Percentiles rank a stretch among this genome's conserved stretches.
phyloP scores from a whole-genome alignment of 2,797 vertebrate species.

The Rhincodon typus region DNA sequence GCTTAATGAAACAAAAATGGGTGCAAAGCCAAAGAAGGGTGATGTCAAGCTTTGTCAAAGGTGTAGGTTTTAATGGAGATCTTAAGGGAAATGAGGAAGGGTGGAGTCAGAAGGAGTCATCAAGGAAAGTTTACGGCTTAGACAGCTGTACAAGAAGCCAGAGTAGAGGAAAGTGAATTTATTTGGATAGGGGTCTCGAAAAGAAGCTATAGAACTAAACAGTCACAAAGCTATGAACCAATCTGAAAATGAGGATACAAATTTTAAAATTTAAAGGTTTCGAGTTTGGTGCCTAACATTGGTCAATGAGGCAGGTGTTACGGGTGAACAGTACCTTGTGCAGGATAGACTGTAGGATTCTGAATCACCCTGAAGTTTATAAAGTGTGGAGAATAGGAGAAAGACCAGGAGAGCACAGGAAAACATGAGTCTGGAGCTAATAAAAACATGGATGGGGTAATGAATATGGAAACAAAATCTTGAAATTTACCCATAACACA shows the following conservation, averaged over 20 bases:
- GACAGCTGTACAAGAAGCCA: background rate
- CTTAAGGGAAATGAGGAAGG: background rate
- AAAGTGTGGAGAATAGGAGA: background rate
- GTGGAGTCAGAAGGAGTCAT: background rate
- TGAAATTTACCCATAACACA: background rate
- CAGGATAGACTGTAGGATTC: background rate
- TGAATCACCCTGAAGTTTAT: background rate
- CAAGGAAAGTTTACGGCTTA: background rate
- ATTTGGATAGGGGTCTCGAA: background rate
- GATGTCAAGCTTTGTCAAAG: background rate
- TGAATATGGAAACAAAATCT: background rate
- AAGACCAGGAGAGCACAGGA: background rate
- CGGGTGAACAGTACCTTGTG: background rate
- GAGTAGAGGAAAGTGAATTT: background rate
- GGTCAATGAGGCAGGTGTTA: background rate
- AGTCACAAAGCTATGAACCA: background rate
- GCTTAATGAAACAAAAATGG: slow-evolving; percentile 24
- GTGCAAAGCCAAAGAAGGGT: background rate
- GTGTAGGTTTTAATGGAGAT: background rate
- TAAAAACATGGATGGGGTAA: background rate
- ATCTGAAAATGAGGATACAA: background rate
- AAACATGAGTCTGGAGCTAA: background rate
- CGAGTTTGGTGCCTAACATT: background rate
- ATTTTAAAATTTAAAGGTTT: background rate
- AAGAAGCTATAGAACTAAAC: background rate